Evolutionary conservation across 1,140 invertebrate species (phyloP).

Genomic region (Drosophila truncata): DNA sequence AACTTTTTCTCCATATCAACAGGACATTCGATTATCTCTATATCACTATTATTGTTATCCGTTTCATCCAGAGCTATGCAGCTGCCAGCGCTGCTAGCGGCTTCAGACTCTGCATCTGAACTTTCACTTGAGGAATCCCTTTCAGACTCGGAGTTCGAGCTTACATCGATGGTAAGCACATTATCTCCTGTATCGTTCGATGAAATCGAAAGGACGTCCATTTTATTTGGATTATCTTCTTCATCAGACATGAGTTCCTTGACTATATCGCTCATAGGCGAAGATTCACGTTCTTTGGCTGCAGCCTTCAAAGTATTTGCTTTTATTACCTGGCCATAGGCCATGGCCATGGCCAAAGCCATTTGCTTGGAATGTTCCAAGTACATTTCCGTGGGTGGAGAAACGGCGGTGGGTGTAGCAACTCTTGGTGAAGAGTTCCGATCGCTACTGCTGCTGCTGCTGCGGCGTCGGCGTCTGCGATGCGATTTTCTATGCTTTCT

Average conservation of each 20-base stretch:
- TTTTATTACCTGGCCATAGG: conserved; percentile 44
- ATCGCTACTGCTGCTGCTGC: conserved; percentile 12
- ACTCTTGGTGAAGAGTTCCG: neutral
- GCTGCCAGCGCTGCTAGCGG: conserved; percentile 4
- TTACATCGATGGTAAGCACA: conserved; percentile 57
- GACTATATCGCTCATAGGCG: conserved; percentile 54
- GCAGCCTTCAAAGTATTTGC: conserved; percentile 1
- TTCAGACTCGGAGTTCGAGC: conserved; percentile 32
- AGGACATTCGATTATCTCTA: conserved; percentile 55
- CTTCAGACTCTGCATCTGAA: conserved; percentile 4
- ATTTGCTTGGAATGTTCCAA: conserved; percentile 53
- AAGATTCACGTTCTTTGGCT: conserved; percentile 10
- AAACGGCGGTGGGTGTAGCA: neutral
- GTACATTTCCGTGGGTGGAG: conserved; percentile 12
- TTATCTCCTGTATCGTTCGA: conserved; percentile 36
- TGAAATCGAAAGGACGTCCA: conserved; percentile 29
- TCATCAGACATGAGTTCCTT: conserved; percentile 66
- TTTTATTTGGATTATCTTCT: conserved; percentile 6
- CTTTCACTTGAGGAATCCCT: conserved; percentile 21
- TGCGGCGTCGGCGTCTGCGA: conserved; percentile 3
- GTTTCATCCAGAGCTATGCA: conserved; percentile 42
- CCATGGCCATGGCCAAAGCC: conserved; percentile 64
- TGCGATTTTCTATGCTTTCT: conserved; percentile 41
- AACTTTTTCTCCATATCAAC: neutral
- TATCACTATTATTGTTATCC: conserved; percentile 53